phyloP scores from a whole-genome alignment of 2,797 vertebrate genomes.

The Lagorchestes hirsutus region DNA sequence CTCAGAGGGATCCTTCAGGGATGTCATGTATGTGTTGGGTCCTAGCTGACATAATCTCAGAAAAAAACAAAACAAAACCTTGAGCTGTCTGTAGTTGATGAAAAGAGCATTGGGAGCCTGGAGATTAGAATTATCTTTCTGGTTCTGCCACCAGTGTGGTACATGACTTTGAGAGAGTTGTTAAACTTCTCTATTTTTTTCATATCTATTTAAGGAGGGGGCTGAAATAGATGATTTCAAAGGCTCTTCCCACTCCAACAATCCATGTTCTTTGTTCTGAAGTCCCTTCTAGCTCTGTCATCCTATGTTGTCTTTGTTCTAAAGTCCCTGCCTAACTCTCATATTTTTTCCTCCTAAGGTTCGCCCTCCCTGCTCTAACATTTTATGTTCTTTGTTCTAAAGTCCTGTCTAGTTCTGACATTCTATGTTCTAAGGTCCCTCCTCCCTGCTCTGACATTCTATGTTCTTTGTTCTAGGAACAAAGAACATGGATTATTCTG shows the following conservation, averaged over 20 bases:
- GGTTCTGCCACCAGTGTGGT: not conserved
- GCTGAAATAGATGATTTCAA: not conserved
- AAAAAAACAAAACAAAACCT: not conserved
- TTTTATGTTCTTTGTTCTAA: not conserved
- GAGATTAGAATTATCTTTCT: not conserved
- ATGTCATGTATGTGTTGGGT: not conserved
- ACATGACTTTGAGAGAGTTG: not conserved
- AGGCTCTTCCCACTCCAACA: not conserved
- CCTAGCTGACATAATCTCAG: not conserved
- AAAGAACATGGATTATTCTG: not conserved
- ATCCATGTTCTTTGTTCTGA: not conserved
- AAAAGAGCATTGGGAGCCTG: not conserved
- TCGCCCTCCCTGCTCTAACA: not conserved
- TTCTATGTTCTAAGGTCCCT: not conserved
- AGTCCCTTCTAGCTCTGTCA: not conserved
- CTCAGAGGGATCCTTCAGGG: not conserved
- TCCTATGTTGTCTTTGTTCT: not conserved
- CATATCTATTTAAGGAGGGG: not conserved
- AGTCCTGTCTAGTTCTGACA: not conserved
- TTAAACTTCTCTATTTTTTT: not conserved
- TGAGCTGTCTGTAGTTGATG: not conserved
- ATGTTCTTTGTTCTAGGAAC: slow-evolving; percentile 3
- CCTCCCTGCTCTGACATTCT: not conserved
- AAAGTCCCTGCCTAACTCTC: not conserved
- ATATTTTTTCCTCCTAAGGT: not conserved